Base-by-base conservation (phyloP, 2,888 invertebrate species). In the Nemoura dubitans region DNA sequence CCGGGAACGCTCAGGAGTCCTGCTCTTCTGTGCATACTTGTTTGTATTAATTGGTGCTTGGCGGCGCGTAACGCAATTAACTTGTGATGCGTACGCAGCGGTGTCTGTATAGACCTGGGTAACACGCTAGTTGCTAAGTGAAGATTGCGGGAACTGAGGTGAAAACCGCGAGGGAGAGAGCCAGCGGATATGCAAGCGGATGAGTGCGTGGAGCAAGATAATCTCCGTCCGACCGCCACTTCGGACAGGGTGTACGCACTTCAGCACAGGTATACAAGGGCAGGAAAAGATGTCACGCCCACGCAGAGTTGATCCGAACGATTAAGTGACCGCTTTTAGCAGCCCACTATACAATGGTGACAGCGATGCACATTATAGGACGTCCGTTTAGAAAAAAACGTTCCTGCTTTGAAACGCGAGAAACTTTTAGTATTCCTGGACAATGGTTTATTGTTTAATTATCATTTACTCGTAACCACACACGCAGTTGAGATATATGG, bases 1-100 rank as follows among this genome's bases (percentile, higher is more conserved):
- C 36, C 7, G 26, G 36, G 30, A 16, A n/a, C 30, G 30, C 81
- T 82, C 29, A 29, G 82, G 30, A 21, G 14, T 0, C 30, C 30
- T 43, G 43, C 43, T 80, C 80, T 80, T 27, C 80, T 80, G 83
- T 26, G 42, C 42, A 43, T 83, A 43, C 83, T 83, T 83, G 83
- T 83, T 42, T 83, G 83, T 83, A 83, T 83, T 84, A 84, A 84
- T 76, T 84, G 84, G 84, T 29, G 84, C 84, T 84, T 76, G 76
- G 59, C 84, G 84, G 27, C 27, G 76, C 29, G 84, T 84, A 76
- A 84, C 76, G 84, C 84, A 84, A 83, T 84, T 84, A 84, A 59
- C 84, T 84, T 59, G 59, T 84, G 84, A 84, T 84, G 84, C 29
- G 84, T 0, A 59, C 14, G 59, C 59, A 14, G 16, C 59, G 59